A percentile compares a stretch with the other conserved stretches of the same genome.
phyloP scores from a whole-genome alignment of 2,888 invertebrate species.

The Barypeithes pellucidus region DNA sequence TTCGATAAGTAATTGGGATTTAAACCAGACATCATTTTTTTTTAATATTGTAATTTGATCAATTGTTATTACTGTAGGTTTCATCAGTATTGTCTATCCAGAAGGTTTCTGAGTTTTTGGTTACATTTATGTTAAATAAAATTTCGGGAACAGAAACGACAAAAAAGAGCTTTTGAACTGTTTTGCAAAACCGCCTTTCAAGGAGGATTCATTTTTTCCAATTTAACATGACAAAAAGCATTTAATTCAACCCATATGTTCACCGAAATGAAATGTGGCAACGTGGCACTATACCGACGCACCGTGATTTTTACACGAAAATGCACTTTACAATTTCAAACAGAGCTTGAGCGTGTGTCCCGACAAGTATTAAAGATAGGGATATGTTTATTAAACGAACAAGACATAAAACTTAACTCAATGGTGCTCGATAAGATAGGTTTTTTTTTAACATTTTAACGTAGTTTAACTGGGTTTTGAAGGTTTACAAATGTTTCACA shows the following conservation, averaged over 20 bases:
- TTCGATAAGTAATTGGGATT: too few species aligned
- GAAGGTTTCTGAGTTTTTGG: too few species aligned
- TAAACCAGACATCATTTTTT: too few species aligned
- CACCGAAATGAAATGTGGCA: slow-evolving; percentile 28
- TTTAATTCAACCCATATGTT: background rate
- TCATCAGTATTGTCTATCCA: too few species aligned
- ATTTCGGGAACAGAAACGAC: too few species aligned
- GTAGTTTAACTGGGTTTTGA: slow-evolving; percentile 42
- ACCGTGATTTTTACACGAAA: slow-evolving; percentile 71
- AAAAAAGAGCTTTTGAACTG: too few species aligned
- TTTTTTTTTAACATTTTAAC: slow-evolving; percentile 47
- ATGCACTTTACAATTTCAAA: slow-evolving; percentile 70
- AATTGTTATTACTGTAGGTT: too few species aligned
- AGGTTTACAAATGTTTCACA: slow-evolving; percentile 49
- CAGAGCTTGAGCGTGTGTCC: slow-evolving; percentile 63
- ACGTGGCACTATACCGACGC: slow-evolving; percentile 66
- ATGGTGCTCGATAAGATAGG: slow-evolving; percentile 50
- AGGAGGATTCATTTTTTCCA: too few species aligned
- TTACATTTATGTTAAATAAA: too few species aligned
- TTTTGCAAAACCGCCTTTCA: background rate
- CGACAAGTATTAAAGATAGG: slow-evolving; percentile 56
- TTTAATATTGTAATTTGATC: too few species aligned
- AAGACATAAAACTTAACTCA: slow-evolving; percentile 65
- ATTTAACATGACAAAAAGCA: background rate
- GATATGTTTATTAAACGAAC: slow-evolving; percentile 72